phyloP scores from a whole-genome alignment of 1,140 invertebrate species.

The Bacillus rossius region DNA sequence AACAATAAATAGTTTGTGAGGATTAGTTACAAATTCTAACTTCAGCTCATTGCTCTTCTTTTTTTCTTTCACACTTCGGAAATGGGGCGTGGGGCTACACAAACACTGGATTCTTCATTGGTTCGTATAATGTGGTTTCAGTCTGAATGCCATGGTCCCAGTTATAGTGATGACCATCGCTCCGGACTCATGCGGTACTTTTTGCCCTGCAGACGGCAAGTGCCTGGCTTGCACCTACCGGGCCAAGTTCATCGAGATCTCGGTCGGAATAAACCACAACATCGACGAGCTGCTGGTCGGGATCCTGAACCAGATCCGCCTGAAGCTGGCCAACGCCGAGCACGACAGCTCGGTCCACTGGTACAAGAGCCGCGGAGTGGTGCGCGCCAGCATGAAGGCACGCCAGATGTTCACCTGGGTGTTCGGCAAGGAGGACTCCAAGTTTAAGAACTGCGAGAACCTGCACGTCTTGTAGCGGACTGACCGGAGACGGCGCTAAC shows the following conservation, averaged over 20 bases:
- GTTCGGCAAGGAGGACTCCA: slow-evolving; percentile 82
- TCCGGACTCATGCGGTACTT: too few relatives aligned
- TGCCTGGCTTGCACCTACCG: slow-evolving; percentile 79
- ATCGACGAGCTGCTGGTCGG: slow-evolving; percentile 82
- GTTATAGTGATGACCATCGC: too few relatives aligned
- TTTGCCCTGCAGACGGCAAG: slow-evolving; percentile 77
- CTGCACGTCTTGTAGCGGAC: slow-evolving; percentile 66
- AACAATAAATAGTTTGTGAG: too few relatives aligned
- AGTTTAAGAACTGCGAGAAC: slow-evolving; percentile 88
- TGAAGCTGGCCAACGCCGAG: slow-evolving; percentile 62
- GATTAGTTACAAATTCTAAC: too few relatives aligned
- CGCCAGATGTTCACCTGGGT: slow-evolving; percentile 86
- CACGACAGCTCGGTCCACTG: slow-evolving; percentile 48
- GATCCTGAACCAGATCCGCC: slow-evolving; percentile 71
- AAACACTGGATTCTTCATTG: too few relatives aligned
- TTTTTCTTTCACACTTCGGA: too few relatives aligned
- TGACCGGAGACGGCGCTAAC: too few relatives aligned
- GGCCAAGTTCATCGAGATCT: slow-evolving; percentile 84
- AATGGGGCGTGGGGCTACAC: too few relatives aligned
- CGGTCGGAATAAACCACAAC: slow-evolving; percentile 86
- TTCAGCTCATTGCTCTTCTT: too few relatives aligned
- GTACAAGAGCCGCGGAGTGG: slow-evolving; percentile 77
- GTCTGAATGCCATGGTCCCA: too few relatives aligned
- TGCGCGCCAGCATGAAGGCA: slow-evolving; percentile 81
- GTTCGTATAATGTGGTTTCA: too few relatives aligned